Conservation (phyloP, 2,113 vertebrate genomes). For the Struthio camelus region DNA sequence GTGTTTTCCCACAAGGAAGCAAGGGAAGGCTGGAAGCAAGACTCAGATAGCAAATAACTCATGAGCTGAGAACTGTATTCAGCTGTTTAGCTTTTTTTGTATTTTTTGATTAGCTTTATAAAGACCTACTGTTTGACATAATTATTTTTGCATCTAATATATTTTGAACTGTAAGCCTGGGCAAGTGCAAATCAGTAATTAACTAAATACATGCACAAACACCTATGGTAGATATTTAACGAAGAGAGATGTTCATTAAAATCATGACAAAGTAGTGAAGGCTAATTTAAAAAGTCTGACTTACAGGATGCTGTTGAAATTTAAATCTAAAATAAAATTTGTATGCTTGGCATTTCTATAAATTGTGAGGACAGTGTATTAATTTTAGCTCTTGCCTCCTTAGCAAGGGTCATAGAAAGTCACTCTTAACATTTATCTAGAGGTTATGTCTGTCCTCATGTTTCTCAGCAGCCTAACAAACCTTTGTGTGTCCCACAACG, state of each 20-base stretch:
- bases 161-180: background rate
- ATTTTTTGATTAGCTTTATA: background rate
- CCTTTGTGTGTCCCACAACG: background rate
- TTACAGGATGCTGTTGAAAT: background rate
- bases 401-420: background rate
- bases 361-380: background rate
- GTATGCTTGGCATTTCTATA: background rate
- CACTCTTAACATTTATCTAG: background rate
- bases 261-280: background rate
- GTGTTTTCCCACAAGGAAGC: background rate
- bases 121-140: background rate
- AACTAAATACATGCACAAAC: background rate
- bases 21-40: background rate
- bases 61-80: background rate
- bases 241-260: background rate
- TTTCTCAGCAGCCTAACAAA: background rate
- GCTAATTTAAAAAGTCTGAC: background rate
- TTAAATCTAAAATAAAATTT: background rate
- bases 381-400: background rate
- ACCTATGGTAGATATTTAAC: background rate
- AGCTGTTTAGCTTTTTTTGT: background rate
- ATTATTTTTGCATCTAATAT: background rate
- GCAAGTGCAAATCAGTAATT: background rate
- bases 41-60: background rate
- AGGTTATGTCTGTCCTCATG: background rate